These are phyloP conservation scores for Tragelaphus oryx DNA, from an alignment of 2,797 vertebrate genomes.

Conservation along the genomic window DNA sequence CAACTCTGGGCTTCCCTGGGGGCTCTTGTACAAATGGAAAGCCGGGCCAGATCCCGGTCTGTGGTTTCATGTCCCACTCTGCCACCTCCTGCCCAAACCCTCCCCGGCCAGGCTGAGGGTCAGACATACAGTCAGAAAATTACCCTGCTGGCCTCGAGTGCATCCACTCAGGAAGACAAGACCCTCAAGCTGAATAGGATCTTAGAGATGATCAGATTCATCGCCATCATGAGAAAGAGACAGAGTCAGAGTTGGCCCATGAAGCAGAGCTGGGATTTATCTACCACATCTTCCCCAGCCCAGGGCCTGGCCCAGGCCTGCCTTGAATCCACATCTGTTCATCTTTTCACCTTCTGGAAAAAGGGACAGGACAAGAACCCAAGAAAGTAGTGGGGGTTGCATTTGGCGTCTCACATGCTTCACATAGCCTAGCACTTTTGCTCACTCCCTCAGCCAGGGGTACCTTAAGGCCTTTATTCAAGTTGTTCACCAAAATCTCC, in stretches of 20 bases:
- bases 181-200: too few relatives aligned
- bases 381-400: neutral
- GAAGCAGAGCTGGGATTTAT: neutral
- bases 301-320: neutral
- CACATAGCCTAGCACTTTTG: neutral
- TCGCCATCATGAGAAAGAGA: too few relatives aligned
- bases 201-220: too few relatives aligned
- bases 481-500: neutral
- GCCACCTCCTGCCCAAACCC: neutral
- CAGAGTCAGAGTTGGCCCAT: neutral
- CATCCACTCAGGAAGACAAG: neutral
- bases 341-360: neutral
- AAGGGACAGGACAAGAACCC: neutral
- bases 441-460: neutral
- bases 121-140: neutral
- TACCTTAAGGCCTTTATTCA: neutral
- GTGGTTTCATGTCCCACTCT: accelerated
- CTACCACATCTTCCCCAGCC: too few relatives aligned
- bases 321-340: neutral
- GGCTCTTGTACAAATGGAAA: neutral
- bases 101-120: neutral
- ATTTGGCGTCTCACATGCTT: neutral
- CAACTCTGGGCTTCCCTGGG: neutral
- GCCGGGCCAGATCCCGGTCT: neutral
- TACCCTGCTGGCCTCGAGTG: neutral